Base-by-base conservation (phyloP, 2,888 invertebrate species). In the Zeuzera pyrina region DNA sequence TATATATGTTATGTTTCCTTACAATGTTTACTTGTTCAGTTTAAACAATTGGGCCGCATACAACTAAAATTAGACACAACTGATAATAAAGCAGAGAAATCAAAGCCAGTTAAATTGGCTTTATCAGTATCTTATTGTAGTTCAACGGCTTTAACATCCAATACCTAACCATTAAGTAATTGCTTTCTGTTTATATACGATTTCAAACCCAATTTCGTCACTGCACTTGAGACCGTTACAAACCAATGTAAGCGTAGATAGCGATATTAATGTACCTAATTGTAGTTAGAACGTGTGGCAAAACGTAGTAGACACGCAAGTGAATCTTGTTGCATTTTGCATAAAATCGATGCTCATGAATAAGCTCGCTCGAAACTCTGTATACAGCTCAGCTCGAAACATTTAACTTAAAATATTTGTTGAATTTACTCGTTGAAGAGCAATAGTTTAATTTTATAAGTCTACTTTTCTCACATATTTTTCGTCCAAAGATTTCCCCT, bases 291-390 rank as follows among this genome's bases (percentile, higher is more conserved):
- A 63, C 62, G 57, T 57, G 59, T 7, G n/a, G 15, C 52, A 52
- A 60, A 65, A 66, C 57, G 61, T 64, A 64, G 57, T 43, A 63
- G 54, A 63, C 66, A 57, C 63, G 69, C 68, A 68, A 74, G 74
- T 77, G 77, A 81, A 81, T 78, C 77, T 79, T 77, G 78, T 76
- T 81, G 78, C 76, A 79, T 77, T 83, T 81, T 83, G 79, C 81
- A 83, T 81, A 81, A 81, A 83, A 83, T 83, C 83, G 77, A 83
- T 83, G 77, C 67, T 73, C 78, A 71, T 76, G 79, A 81, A 79
- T 78, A 74, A 66, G 54, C 59, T 57, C 64, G 57, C 58, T 7
- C 55, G 53, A 54, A 63, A 69, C 63, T 67, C 68, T n/a, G 13
- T 71, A 68, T 66, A 69, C 63, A 61, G 55, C 46, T 52, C 49